These are phyloP conservation scores for Tinea semifulvella DNA, from an alignment of 2,888 invertebrate species.

Conservation along the genomic window DNA sequence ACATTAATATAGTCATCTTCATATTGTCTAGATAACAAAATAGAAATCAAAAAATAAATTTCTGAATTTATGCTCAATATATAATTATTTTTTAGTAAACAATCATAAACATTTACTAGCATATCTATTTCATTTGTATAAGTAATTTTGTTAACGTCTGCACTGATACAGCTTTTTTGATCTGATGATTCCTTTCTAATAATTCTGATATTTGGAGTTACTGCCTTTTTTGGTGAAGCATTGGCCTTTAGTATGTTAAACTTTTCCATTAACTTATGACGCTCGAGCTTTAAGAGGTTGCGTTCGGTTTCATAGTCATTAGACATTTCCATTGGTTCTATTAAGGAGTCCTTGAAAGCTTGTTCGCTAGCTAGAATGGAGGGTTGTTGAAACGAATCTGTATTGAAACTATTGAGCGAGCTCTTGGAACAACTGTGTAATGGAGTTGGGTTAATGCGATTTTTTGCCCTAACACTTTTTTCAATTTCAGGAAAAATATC, in stretches of 20 bases:
- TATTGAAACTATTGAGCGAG: conserved; percentile 43
- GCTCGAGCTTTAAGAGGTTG: conserved; percentile 48
- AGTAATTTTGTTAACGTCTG: conserved; percentile 51
- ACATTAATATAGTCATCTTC: conserved; percentile 36
- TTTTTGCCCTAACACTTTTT: no score
- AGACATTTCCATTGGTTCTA: conserved; percentile 37
- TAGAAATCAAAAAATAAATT: conserved; percentile 73
- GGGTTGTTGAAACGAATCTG: conserved; percentile 42
- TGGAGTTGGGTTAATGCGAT: conserved; percentile 64
- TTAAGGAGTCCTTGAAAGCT: conserved; percentile 41
- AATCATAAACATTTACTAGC: conserved; percentile 65
- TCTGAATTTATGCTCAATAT: conserved; percentile 73
- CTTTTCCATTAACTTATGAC: conserved; percentile 56
- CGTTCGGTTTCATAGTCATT: conserved; percentile 48
- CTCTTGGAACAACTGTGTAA: conserved; percentile 39
- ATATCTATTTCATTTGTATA: conserved; percentile 61
- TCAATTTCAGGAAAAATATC: no score
- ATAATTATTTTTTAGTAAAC: conserved; percentile 67
- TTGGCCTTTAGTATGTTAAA: conserved; percentile 45
- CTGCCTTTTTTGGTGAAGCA: conserved; percentile 30
- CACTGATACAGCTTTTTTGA: conserved; percentile 36
- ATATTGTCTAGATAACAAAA: conserved; percentile 63
- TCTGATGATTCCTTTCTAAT: conserved; percentile 35
- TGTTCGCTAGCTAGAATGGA: conserved; percentile 38
- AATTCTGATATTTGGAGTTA: conserved; percentile 41